Evolutionary conservation across 1,140 invertebrate species (phyloP), one percentile per base, ranked within the genome.

Genomic region (Conus ventricosus): DNA sequence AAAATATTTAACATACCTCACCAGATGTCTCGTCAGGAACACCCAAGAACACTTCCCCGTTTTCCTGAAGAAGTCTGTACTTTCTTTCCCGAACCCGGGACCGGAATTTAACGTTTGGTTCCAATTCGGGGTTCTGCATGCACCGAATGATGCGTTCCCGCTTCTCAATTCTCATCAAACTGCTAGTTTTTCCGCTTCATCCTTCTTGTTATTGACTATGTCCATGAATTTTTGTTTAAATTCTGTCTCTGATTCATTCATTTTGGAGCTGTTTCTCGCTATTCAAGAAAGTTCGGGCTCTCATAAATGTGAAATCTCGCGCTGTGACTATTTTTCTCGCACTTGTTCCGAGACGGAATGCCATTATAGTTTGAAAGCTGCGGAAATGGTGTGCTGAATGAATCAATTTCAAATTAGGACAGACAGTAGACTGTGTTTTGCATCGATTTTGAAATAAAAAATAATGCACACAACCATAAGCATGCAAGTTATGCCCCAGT

Each of bases 81-180:
- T 87, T 87, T 84, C 88, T 90, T n/a, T 87, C 55, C 81, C 86
- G 82, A 27, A 90, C 89, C 83, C 89, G 88, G 84, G 88, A 88
- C 67, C 89, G 89, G 87, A 90, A 90, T 88, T 87, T 90, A 11
- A 71, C 60, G 51, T 80, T 88, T 25, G 89, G 76, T 78, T 90
- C 89, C 53, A 51, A 67, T 67, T 88, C 84, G 10, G 87, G 54
- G 39, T 90, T 75, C 71, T 85, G 84, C 80, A 90, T 84, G 75
- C 87, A 90, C 15, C 85, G 85, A 20, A 87, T 80, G 53, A 87
- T 87, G 54, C 85, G 85, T 13, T 87, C 71, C 11, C 85, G 67
- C 53, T 87, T 87, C 53, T 78, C 75, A 6, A 78, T 10, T 67
- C 23, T 87, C 75, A 75, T 87, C 20, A 87, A 87, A 78, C 85